Percentiles rank a stretch among this genome's conserved stretches.
phyloP scores from a whole-genome alignment of 2,113 vertebrate genomes.

The Nannospalax galili region DNA sequence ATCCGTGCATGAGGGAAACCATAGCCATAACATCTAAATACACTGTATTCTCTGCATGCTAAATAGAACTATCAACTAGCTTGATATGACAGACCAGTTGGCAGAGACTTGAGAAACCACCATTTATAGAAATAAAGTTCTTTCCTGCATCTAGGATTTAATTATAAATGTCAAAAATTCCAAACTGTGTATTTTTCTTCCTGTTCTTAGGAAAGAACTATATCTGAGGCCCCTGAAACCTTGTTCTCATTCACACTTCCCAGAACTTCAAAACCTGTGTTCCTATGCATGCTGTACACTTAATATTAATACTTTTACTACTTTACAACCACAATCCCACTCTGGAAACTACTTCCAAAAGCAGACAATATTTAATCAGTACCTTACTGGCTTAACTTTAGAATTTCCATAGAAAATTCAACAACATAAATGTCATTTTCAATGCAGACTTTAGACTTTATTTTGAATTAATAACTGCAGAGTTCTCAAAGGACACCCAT shows the following conservation, averaged over 20 bases:
- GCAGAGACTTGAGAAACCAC: too few species aligned
- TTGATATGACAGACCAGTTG: neutral
- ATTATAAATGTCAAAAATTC: neutral
- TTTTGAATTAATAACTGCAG: neutral
- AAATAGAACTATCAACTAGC: neutral
- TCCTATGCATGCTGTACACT: neutral
- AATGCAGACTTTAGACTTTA: neutral
- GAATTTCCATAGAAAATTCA: neutral
- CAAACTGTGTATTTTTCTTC: neutral
- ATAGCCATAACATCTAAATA: neutral
- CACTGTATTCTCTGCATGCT: neutral
- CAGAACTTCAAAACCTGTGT: neutral
- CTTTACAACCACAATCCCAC: neutral
- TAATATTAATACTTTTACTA: too few species aligned
- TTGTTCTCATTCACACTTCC: neutral
- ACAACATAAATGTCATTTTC: neutral
- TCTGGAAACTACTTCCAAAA: neutral
- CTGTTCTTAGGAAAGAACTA: neutral
- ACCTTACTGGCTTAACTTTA: neutral
- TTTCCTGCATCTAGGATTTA: neutral
- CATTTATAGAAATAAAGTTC: neutral
- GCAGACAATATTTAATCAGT: neutral
- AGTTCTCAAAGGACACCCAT: neutral
- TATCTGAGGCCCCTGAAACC: neutral
- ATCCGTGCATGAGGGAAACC: neutral